Evolutionary conservation across 2,113 vertebrate species (phyloP).

Genomic region (Casuarius casuarius): DNA sequence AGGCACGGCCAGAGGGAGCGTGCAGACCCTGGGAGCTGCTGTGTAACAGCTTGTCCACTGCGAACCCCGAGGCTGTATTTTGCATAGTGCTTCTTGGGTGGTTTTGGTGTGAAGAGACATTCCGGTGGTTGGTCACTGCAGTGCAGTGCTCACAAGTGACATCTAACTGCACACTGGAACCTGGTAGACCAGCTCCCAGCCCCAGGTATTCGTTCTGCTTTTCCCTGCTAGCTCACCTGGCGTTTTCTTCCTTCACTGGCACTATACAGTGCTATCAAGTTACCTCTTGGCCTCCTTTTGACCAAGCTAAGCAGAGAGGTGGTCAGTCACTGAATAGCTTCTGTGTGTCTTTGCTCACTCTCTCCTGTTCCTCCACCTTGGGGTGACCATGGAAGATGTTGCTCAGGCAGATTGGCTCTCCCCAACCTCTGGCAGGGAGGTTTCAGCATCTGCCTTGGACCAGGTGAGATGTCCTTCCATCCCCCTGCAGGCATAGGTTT

Average conservation of each 20-base stretch:
- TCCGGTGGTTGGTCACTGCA: not conserved
- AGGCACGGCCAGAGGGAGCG: fast-evolving
- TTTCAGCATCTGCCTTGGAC: not conserved
- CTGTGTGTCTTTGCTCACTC: not conserved
- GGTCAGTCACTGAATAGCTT: not conserved
- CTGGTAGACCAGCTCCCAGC: not conserved
- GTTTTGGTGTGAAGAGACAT: not conserved
- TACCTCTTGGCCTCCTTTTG: not conserved
- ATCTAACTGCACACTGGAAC: not conserved
- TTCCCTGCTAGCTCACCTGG: not conserved
- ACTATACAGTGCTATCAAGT: not conserved
- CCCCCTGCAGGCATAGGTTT: not conserved
- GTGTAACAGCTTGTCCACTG: no score
- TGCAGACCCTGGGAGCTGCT: no score
- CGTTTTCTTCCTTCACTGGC: not conserved
- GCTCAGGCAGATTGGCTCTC: not conserved
- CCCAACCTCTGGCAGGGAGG: not conserved
- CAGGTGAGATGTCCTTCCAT: fast-evolving
- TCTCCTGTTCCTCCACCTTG: not conserved
- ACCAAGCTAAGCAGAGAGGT: not conserved
- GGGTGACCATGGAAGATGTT: fast-evolving
- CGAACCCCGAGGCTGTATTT: no score
- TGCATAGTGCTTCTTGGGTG: not conserved
- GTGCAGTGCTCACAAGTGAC: not conserved
- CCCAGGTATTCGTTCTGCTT: not conserved